Base-by-base conservation (phyloP, 2,888 invertebrate genomes). In the Cryptus viduatorius region DNA sequence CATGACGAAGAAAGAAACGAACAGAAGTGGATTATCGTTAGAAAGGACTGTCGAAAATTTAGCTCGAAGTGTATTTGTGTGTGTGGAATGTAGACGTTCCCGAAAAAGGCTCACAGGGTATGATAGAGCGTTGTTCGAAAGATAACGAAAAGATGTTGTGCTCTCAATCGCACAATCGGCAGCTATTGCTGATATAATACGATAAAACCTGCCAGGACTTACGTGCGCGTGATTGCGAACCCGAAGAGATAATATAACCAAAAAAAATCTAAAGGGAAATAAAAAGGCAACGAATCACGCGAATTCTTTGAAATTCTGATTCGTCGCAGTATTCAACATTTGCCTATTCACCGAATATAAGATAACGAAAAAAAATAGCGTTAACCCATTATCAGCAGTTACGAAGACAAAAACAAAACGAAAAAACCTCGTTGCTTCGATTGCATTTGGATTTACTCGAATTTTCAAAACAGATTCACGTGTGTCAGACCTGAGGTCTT, bases 71-170 rank as follows among this genome's bases (percentile, higher is more conserved):
- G 31, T 29, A 14, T 59, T 14, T 31, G 24, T 14, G 59, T 29
- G 29, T 50, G 79, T 71, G 71, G 65, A 83, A 76, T 50, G 59
- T 72, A 72, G 56, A 83, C 65, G 72, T 72, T 80, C 64, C 67
- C 67, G 42, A 75, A 77, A 80, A 80, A 69, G 79, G 77, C 77
- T 79, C 83, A 80, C 79, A 67, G 76, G 69, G 83, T 79, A 83
- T 53, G 83, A 42, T 44, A 75, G 65, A 64, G 53, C 69, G 61
- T 50, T 59, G 48, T 61, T 56, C 48, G 46, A 56, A 72, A 61
- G 42, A 10, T 56, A 77, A 42, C 31, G 19, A 75, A 75, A 24
- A 24, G 46, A 73, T 53, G 14, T 2, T 24, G 14, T 10, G 24
- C n/a, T 44, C 59, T 72, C 42, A 42, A 71, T 53, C 16, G 50